Evolutionary conservation across 2,797 vertebrate species (phyloP).

Genomic region (Buceros bicornis): DNA sequence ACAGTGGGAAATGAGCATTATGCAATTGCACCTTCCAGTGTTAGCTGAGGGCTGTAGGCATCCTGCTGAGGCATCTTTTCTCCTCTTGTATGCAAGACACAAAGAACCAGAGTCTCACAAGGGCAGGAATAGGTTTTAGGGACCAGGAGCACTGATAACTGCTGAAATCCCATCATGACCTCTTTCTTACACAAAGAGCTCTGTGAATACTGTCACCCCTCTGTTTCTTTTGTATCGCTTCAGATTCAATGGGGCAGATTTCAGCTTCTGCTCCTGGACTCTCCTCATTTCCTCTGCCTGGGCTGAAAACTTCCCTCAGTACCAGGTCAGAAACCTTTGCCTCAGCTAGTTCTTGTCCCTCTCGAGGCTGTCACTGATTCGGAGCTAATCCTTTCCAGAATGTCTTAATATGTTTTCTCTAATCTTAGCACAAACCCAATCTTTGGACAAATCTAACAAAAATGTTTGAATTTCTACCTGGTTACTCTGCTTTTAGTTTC

Average conservation of each 20-base stretch:
- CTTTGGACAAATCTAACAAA: not conserved
- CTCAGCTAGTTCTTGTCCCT: not conserved
- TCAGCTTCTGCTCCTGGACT: not conserved
- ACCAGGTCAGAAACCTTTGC: not conserved
- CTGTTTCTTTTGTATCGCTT: not conserved
- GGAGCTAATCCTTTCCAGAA: not conserved
- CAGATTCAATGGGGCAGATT: not conserved
- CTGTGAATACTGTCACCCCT: not conserved
- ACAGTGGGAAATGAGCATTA: not conserved
- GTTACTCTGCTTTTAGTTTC: not conserved
- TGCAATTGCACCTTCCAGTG: not conserved
- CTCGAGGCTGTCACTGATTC: not conserved
- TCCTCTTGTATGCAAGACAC: not conserved
- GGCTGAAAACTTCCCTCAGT: not conserved
- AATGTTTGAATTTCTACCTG: not conserved
- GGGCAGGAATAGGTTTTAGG: not conserved
- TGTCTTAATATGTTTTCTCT: not conserved
- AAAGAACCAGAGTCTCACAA: not conserved
- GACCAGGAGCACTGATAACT: not conserved
- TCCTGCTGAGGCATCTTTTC: not conserved
- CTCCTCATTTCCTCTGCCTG: not conserved
- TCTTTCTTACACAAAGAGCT: not conserved
- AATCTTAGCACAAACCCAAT: not conserved
- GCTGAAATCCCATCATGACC: not conserved
- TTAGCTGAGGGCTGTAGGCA: not conserved